Conservation (phyloP, 2,888 invertebrate species). For the Ornithoptera alexandrae region DNA sequence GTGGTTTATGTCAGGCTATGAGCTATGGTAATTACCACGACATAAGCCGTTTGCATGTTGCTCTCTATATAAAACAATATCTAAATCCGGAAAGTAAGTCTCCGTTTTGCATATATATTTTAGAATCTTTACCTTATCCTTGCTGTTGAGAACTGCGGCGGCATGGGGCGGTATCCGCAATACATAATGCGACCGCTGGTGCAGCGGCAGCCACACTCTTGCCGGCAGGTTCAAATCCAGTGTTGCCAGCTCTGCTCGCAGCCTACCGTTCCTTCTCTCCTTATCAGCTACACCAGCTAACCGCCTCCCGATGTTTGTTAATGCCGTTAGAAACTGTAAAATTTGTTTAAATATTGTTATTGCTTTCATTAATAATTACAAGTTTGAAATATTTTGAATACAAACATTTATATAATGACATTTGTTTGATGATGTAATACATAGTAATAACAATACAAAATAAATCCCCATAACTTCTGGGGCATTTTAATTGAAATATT, state of each 20-base stretch:
- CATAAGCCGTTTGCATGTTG: too few relatives aligned
- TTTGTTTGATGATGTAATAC: background rate
- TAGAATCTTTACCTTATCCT: constrained; percentile 85
- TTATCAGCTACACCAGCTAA: constrained; percentile 69
- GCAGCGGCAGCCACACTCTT: constrained; percentile 97
- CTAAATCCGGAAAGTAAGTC: too few relatives aligned
- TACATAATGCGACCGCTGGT: constrained; percentile 94
- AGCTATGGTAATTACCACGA: background rate
- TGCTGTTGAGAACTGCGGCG: constrained; percentile 98
- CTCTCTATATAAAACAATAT: too few relatives aligned
- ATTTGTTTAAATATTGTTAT: background rate
- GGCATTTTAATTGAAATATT: too few relatives aligned
- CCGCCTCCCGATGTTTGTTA: constrained; percentile 69
- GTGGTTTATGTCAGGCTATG: background rate
- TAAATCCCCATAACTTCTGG: too few relatives aligned
- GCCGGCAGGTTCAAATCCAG: constrained; percentile 98
- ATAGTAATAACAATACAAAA: too few relatives aligned
- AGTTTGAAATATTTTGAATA: too few relatives aligned
- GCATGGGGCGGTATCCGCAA: constrained; percentile 98
- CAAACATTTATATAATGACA: too few relatives aligned
- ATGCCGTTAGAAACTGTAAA: constrained; percentile 60
- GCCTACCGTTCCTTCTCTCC: constrained; percentile 94
- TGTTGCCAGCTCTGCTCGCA: constrained; percentile 95
- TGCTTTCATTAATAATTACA: too few relatives aligned
- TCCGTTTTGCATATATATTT: too few relatives aligned